Conservation (phyloP, 2,797 vertebrate genomes). For the Selene dorsalis region DNA sequence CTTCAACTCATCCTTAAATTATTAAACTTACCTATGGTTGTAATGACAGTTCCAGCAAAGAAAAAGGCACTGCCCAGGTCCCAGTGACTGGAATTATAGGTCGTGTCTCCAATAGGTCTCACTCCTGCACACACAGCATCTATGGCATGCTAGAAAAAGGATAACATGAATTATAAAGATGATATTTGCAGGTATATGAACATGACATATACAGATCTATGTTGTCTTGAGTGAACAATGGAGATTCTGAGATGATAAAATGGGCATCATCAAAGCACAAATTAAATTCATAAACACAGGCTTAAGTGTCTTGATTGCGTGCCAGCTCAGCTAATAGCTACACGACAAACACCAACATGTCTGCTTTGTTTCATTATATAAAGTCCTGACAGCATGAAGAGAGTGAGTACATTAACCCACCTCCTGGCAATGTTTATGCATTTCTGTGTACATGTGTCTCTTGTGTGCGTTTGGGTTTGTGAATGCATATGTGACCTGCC, state of each 20-base stretch:
- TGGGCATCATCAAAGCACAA: too few relatives aligned
- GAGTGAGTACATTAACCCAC: constrained; percentile 20
- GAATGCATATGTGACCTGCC: constrained; percentile 24
- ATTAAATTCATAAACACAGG: constrained; percentile 6
- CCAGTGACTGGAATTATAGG: constrained; percentile 95
- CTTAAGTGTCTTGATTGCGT: not conserved
- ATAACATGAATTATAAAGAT: not conserved
- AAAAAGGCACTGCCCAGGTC: constrained; percentile 98
- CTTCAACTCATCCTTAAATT: not conserved
- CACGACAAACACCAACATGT: constrained; percentile 31
- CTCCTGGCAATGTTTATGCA: constrained; percentile 20
- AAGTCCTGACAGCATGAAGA: constrained; percentile 19
- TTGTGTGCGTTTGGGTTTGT: not conserved
- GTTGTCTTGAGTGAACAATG: not conserved
- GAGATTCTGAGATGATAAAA: too few relatives aligned
- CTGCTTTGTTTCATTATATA: constrained; percentile 27
- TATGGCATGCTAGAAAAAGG: constrained; percentile 88
- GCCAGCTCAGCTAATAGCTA: constrained; percentile 29
- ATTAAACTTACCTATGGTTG: constrained; percentile 91
- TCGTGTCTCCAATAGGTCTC: constrained; percentile 91
- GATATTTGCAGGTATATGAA: not conserved
- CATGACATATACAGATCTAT: not conserved
- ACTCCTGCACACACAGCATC: constrained; percentile 94
- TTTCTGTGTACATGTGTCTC: constrained; percentile 14
- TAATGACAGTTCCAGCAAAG: constrained; percentile 98